Evolutionary conservation across 2,888 invertebrate species (phyloP), one percentile per base, ranked within the genome.

Genomic region (Sisyra terminalis): DNA sequence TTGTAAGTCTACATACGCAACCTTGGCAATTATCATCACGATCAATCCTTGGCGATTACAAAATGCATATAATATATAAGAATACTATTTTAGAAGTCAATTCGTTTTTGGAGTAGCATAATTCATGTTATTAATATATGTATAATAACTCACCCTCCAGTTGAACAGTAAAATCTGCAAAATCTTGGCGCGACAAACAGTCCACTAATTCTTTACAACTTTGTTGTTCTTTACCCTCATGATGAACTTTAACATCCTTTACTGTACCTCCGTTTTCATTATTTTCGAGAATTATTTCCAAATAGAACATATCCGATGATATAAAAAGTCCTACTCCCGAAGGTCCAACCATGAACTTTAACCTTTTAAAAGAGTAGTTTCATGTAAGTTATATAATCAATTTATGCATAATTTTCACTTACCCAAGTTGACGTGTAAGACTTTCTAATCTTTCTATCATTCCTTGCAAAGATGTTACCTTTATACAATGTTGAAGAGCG

Each of bases 281-380:
- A 3, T 79, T 69, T 55, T 93, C 90, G 43, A 94, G 69, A 42
- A 87, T 66, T 52, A 96, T 84, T 67, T 94, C 92, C 51, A 94
- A 70, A 60, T 88, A 92, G 63, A 94, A 94, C 92, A 93, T 92
- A 57, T 94, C 94, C 0, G 90, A 90, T 32, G 88, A 90, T 59
- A 94, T 90, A 57, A 90, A 90, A 46, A 88, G 70, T 55, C 83
- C 82, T 4, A 78, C 78, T 36, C 82, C 82, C 39, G 82, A 78
- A 45, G 80, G 75, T 43, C 85, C 87, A 47, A 84, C 81, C 56
- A 85, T 83, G 62, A 90, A 89, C 59, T 90, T 89, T 44, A 92
- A 68, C 31, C 84, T 84, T 61, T 39, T 59, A 61, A 47, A 24
- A 24, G 24, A 24, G 7, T 24, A 24, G 7, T 24, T 24, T n/a